phyloP scores from a whole-genome alignment of 2,113 vertebrate genomes.

The Oryzias curvinotus region DNA sequence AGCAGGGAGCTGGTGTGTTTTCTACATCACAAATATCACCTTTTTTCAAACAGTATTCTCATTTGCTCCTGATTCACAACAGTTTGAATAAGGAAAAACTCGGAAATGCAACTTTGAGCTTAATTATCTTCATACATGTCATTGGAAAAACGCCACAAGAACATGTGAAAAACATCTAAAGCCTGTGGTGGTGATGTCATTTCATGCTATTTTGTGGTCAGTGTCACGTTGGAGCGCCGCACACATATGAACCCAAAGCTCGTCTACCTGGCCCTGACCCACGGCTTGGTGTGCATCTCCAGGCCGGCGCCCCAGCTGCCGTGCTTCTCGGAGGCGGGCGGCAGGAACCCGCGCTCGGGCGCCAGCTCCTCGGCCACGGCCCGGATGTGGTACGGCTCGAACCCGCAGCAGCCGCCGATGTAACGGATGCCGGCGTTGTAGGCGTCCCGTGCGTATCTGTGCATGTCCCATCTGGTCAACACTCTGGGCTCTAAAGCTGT shows the following conservation, averaged over 20 bases:
- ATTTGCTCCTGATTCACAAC: too few species aligned
- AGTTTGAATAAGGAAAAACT: too few species aligned
- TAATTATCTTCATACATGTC: too few species aligned
- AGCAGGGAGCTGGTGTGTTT: too few species aligned
- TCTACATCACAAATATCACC: too few species aligned
- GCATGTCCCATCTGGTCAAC: conserved; percentile 91
- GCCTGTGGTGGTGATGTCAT: too few species aligned
- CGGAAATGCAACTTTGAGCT: too few species aligned
- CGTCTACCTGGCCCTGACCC: conserved; percentile 91
- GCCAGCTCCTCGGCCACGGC: conserved; percentile 91
- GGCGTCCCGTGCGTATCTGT: conserved; percentile 90
- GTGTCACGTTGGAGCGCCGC: too few species aligned
- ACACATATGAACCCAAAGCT: not conserved
- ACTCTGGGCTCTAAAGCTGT: conserved; percentile 92
- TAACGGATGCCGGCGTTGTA: conserved; percentile 87
- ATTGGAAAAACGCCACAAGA: too few species aligned
- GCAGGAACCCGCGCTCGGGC: conserved; percentile 84
- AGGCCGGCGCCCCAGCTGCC: conserved; percentile 87
- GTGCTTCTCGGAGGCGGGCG: conserved; percentile 90
- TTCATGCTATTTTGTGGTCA: too few species aligned
- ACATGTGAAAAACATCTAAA: too few species aligned
- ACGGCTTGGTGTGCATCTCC: conserved; percentile 97
- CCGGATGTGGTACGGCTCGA: conserved; percentile 92
- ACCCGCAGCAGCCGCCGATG: conserved; percentile 95
- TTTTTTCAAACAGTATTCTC: too few species aligned